These are phyloP conservation scores for Chamaea fasciata DNA, from an alignment of 2,113 vertebrate genomes.

Conservation along the genomic window DNA sequence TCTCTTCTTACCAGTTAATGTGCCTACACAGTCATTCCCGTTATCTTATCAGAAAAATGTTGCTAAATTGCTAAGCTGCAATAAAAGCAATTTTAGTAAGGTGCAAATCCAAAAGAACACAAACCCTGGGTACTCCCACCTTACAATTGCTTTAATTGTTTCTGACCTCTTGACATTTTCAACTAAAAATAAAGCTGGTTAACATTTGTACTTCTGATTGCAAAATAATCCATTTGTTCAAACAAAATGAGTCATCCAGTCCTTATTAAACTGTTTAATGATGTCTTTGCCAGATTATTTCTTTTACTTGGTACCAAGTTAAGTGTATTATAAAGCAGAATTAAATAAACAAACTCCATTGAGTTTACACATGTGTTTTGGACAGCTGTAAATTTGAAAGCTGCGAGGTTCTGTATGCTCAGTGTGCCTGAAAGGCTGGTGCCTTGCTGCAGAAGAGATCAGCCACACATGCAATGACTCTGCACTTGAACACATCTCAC, in stretches of 20 bases:
- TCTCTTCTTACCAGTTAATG: conserved; percentile 42
- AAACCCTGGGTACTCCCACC: conserved; percentile 38
- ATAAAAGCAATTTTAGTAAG: conserved; percentile 64
- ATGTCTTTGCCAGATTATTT: conserved; percentile 51
- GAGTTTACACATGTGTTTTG: neutral
- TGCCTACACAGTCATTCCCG: conserved; percentile 36
- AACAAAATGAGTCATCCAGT: conserved; percentile 53
- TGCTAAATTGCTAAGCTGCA: conserved; percentile 44
- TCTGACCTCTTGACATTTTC: conserved; percentile 64
- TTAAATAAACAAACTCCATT: conserved; percentile 36
- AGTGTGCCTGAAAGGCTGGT: neutral
- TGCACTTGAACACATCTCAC: neutral
- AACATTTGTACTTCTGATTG: conserved; percentile 67
- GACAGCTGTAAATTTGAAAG: neutral
- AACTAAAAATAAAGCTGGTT: conserved; percentile 68
- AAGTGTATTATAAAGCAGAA: conserved; percentile 32
- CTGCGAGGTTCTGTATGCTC: neutral
- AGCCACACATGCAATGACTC: rapidly evolving
- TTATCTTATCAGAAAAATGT: conserved; percentile 69
- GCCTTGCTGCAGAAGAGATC: neutral
- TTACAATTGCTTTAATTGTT: conserved; percentile 56
- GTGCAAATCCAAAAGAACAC: conserved; percentile 61
- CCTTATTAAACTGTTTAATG: conserved; percentile 46
- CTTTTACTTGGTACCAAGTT: conserved; percentile 46
- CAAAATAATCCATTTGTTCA: conserved; percentile 65